Base-by-base conservation (phyloP, 2,113 vertebrate species). In the Anser cygnoides region DNA sequence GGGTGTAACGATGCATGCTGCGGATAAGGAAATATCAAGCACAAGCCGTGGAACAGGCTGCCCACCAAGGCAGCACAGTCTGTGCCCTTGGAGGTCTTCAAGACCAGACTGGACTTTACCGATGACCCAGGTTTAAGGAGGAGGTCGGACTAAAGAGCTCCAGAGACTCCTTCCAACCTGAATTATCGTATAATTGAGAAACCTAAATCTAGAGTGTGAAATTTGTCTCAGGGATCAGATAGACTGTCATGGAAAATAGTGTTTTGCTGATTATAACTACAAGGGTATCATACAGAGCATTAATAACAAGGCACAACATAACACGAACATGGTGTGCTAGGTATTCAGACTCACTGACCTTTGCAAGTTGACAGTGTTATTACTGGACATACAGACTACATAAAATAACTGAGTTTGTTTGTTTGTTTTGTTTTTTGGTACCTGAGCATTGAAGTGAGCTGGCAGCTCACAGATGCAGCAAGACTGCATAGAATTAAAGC, bases 391-490 rank as follows among this genome's bases (percentile, higher is more conserved):
- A 44, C 0, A 83, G 52, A 85, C 66, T 28, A 55, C 1, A 41
- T 39, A 49, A 35, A 22, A 49, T 13, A 5, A 22, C 17, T 83
- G 63, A 50, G 19, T 46, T 21, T 46, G 46, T 11, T 44, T 44
- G 44, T 44, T 49, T 49, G 46, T 49, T 49, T 49, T 49, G 25
- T 23, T 76, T 59, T 81, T 84, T 65, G 75, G 14, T 59, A 57
- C 37, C 54, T 21, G 15, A 59, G 59, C 1, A 35, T 59, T 8
- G 57, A 88, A 23, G 9, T 5, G 72, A 96, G 52, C 39, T 96
- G 79, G 49, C 57, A 95, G 84, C 52, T 76, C 11, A 20, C 96
- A 94, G 70, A 95, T 76, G 91, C 89, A 93, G 65, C 63, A 87
- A 81, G 65, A 93, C 89, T 73, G n/a, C 58, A 67, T 2, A 57